phyloP scores from a whole-genome alignment of 2,888 invertebrate genomes.

The Hecatera dysodea region DNA sequence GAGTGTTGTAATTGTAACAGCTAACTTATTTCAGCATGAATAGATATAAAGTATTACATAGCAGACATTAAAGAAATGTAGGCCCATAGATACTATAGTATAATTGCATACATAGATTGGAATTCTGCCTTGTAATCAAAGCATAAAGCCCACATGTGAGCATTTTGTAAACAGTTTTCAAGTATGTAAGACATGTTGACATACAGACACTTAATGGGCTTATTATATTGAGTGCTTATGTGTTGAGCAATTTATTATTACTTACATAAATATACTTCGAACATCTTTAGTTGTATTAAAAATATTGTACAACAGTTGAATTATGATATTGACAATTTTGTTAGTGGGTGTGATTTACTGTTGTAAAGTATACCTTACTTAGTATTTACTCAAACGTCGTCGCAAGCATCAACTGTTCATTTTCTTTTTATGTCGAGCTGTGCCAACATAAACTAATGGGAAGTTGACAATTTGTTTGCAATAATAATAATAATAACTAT shows the following conservation, averaged over 20 bases:
- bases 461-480: no score
- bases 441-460: no score
- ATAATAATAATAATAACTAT: no score
- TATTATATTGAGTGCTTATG: constrained; percentile 24
- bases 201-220: constrained; percentile 26
- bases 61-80: not conserved
- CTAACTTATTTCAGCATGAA: not conserved
- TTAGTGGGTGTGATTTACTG: constrained; percentile 2
- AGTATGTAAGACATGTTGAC: constrained; percentile 41
- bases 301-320: constrained; percentile 19
- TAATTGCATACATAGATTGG: constrained; percentile 9
- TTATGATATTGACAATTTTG: not conserved
- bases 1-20: no score
- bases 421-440: no score
- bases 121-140: constrained; percentile 40
- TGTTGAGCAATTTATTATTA: constrained; percentile 28
- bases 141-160: constrained; percentile 25
- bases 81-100: not conserved
- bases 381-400: no score
- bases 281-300: constrained; percentile 8
- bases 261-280: not conserved
- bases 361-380: no score
- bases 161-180: constrained; percentile 43
- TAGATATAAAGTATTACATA: not conserved
- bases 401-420: no score